Conservation (phyloP, 2,113 vertebrate genomes). For the Psittacara wagleri region DNA sequence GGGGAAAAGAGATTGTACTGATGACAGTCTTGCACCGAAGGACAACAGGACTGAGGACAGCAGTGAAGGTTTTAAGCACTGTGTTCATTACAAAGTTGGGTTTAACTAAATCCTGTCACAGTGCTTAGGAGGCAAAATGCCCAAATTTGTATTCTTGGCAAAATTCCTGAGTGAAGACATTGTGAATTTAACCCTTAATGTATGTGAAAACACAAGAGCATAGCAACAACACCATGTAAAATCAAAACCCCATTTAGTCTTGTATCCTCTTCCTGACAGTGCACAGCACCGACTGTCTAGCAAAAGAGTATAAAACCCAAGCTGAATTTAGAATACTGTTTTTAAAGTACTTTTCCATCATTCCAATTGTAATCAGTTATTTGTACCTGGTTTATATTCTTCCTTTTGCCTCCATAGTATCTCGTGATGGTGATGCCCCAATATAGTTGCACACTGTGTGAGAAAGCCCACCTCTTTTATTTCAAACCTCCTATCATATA, state of each 20-base stretch:
- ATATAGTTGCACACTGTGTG: not conserved
- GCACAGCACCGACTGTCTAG: not conserved
- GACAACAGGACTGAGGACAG: not conserved
- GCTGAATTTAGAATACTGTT: not conserved
- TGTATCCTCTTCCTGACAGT: not conserved
- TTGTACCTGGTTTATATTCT: not conserved
- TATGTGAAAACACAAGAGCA: not conserved
- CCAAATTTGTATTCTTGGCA: constrained; percentile 13
- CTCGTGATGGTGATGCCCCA: not conserved
- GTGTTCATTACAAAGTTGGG: not conserved
- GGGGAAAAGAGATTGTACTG: not conserved
- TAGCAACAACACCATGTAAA: not conserved
- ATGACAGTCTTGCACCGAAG: not conserved
- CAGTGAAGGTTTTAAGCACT: not conserved
- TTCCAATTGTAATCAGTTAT: not conserved
- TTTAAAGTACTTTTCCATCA: not conserved
- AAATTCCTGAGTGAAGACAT: not conserved
- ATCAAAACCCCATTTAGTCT: not conserved
- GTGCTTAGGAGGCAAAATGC: not conserved
- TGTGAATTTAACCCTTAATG: constrained; percentile 8
- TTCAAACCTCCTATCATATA: not conserved
- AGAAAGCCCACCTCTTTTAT: not conserved
- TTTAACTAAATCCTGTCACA: constrained; percentile 43
- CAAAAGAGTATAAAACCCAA: not conserved
- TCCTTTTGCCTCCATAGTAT: not conserved